Conservation (phyloP, 1,140 invertebrate genomes). For the Brachionus sp. region DNA sequence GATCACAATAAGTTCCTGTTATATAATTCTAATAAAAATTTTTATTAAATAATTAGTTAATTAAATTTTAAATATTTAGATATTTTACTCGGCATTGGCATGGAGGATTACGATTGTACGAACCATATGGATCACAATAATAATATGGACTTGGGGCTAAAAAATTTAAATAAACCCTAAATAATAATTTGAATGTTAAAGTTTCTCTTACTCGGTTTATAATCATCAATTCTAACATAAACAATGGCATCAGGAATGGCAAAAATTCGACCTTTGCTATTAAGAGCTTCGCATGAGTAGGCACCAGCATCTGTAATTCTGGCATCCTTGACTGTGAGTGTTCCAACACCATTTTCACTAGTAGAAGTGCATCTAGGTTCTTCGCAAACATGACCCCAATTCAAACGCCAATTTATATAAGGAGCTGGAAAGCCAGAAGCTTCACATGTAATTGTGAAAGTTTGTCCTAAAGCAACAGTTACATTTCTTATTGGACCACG, state of each 20-base stretch:
- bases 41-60: neutral
- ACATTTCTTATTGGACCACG: slow-evolving; percentile 69
- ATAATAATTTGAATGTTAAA: neutral
- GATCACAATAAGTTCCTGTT: slow-evolving; percentile 72
- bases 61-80: neutral
- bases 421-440: slow-evolving; percentile 84
- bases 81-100: slow-evolving; percentile 24
- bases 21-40: slow-evolving; percentile 59
- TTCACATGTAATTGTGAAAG: slow-evolving; percentile 74
- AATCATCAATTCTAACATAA: slow-evolving; percentile 62
- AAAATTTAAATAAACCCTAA: neutral
- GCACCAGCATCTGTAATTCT: slow-evolving; percentile 75
- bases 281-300: slow-evolving; percentile 94
- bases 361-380: slow-evolving; percentile 66
- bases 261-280: slow-evolving; percentile 76
- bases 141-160: neutral
- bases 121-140: neutral
- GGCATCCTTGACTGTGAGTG: slow-evolving; percentile 74
- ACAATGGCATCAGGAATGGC: slow-evolving; percentile 85
- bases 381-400: slow-evolving; percentile 84
- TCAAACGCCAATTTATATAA: slow-evolving; percentile 86
- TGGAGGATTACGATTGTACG: neutral
- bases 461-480: slow-evolving; percentile 68
- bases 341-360: slow-evolving; percentile 64
- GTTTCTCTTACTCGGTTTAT: neutral